Base-by-base conservation (phyloP, 2,113 vertebrate species). In the Burhinus bistriatus region DNA sequence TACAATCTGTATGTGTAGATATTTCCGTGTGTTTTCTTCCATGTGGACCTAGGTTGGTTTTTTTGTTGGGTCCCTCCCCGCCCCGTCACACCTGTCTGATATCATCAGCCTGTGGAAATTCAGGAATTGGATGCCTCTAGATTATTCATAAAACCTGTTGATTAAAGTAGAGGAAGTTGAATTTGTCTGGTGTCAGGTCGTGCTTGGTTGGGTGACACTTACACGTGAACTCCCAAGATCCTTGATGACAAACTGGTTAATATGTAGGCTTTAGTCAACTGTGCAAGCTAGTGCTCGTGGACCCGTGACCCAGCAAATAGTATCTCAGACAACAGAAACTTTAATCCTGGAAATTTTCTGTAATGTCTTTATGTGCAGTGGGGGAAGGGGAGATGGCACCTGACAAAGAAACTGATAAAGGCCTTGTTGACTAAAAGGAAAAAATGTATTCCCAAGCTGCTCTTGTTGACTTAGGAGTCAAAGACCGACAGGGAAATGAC, bases 211-310 rank as follows among this genome's bases (percentile, higher is more conserved):
- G 65, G 66, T 77, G 70, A 29, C 25, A 32, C 20, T 71, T 34
- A 4, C 1, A 10, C 1, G 3, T 64, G 17, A 90, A 45, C 2
- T 70, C 64, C 62, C 34, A 55, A 61, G 49, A n/a, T 73, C 87
- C 18, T 32, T 71, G 86, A 65, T 92, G 85, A 51, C 71, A 16
- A 40, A 11, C n/a, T 94, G 68, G 96, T 95, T 96, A 96, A 94
- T 96, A 25, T 87, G 57, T 83, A 89, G 90, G 25, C 64, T 75
- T 87, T 21, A 54, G 71, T 92, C 66, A 97, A 18, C 59, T 90
- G 44, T 73, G 57, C 64, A 77, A 44, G 49, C 51, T 49, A 22
- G 25, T 14, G 82, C 29, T 92, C n/a, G 2, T 68, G 51, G 55
- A 73, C 83, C 38, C 34, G 9, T 71, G 81, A 66, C 72, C 77